Evolutionary conservation across 1,140 invertebrate species (phyloP).

Genomic region (Brachionus koreanus): DNA sequence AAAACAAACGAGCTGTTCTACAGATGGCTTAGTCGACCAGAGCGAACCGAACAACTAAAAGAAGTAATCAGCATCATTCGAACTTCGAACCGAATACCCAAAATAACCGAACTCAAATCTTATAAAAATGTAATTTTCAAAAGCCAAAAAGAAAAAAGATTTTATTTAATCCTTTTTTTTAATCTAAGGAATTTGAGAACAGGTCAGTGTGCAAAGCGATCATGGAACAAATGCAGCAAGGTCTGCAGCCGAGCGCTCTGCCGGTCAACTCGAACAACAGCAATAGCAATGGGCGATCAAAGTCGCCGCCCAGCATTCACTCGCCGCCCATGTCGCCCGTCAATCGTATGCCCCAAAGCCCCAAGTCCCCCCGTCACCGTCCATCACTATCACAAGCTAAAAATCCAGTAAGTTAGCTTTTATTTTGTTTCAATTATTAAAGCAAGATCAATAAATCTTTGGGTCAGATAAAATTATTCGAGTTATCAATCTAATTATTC

Average conservation of each 20-base stretch:
- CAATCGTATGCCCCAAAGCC: slow-evolving; percentile 29
- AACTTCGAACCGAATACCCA: slow-evolving; percentile 2
- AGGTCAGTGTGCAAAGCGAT: neutral
- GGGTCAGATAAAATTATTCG: neutral
- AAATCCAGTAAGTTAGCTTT: neutral
- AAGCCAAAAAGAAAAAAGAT: neutral
- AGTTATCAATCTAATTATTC: neutral
- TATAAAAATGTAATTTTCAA: slow-evolving; percentile 12
- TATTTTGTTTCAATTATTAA: neutral
- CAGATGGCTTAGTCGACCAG: slow-evolving; percentile 32
- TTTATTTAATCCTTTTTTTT: no score
- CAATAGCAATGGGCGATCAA: neutral
- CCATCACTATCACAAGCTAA: neutral
- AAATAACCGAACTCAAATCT: slow-evolving; percentile 6
- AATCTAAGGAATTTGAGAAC: neutral
- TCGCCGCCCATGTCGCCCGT: slow-evolving; percentile 38
- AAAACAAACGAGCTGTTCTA: slow-evolving; percentile 42
- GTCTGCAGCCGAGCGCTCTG: neutral
- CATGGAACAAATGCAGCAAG: neutral
- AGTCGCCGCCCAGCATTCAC: slow-evolving; percentile 20
- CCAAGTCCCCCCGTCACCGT: neutral
- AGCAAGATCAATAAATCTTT: neutral
- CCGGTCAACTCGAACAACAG: neutral
- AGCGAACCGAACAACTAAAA: slow-evolving; percentile 28
- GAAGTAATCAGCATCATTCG: slow-evolving; percentile 16